Evolutionary conservation across 2,888 invertebrate genomes (phyloP), one percentile per base, ranked within the genome.

Genomic region (Lutraria lutraria): DNA sequence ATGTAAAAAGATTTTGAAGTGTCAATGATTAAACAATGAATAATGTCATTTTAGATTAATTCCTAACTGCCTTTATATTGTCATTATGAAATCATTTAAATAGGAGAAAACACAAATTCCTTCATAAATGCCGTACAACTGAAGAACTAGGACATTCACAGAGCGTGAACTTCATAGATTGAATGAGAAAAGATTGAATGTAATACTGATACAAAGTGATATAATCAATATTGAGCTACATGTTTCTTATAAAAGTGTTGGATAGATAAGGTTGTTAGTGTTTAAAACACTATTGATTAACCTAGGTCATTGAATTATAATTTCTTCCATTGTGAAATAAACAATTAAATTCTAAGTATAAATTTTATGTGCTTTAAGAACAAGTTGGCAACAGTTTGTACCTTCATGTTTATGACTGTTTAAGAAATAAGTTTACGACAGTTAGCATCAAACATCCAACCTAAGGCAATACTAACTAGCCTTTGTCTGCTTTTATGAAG

Each of bases 191-290:
- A n/a, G 6, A n/a, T 63, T n/a, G 25, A n/a, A n/a, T 25, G 6
- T 68, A 68, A 10, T 68, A 68, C 25, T 68, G 63, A 68, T 68
- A 68, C n/a, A 68, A 68, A 13, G 25, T 68, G n/a, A 68, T 68
- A 68, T 6, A 68, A 68, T 25, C 63, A 68, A 68, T 68, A 68
- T 0, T 10, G 25, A 68, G 1, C 63, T 68, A 68, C 43, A 43
- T 68, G 25, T n/a, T 25, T 68, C n/a, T 68, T 10, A 25, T 25
- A 68, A 25, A 68, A 68, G 8, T n/a, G 25, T 68, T 1, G 12
- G 25, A 25, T 68, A 68, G 6, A n/a, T 25, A 43, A 43, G 43
- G 43, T 43, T 13, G 25, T 68, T 68, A 21, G 21, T 25, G n/a
- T 4, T 21, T 25, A 68, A 68, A 68, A 68, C 63, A 68, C 63